Evolutionary conservation across 2,888 invertebrate genomes (phyloP).

Genomic region (Archips crataeganus): DNA sequence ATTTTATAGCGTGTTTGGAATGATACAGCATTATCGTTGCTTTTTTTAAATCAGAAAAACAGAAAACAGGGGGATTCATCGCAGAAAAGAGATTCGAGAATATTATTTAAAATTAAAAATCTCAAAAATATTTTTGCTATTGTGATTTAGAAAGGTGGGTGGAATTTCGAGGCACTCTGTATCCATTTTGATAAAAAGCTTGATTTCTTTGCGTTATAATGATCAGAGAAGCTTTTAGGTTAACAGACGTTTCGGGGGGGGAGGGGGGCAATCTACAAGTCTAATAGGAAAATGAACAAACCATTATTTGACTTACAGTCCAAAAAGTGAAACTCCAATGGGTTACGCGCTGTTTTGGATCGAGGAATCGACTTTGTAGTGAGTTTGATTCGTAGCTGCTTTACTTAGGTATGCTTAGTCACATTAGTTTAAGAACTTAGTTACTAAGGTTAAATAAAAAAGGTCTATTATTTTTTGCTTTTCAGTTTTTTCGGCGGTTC

Average conservation of each 20-base stretch:
- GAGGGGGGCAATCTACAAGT: constrained; percentile 31
- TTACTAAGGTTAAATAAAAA: too few species aligned
- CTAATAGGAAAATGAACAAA: constrained; percentile 36
- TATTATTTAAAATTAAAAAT: not conserved
- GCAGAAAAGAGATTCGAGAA: too few species aligned
- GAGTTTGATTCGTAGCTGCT: not conserved
- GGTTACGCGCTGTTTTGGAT: not conserved
- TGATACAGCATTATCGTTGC: too few species aligned
- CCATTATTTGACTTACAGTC: constrained; percentile 36
- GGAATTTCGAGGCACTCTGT: not conserved
- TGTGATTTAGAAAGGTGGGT: not conserved
- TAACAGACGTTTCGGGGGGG: constrained; percentile 5
- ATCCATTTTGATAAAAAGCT: constrained; percentile 20
- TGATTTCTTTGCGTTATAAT: constrained; percentile 19
- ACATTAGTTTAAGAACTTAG: too few species aligned
- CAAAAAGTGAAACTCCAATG: constrained; percentile 27
- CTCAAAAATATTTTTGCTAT: not conserved
- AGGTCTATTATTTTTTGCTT: too few species aligned
- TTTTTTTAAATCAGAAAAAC: too few species aligned
- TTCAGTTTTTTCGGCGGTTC: too few species aligned
- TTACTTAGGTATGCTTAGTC: too few species aligned
- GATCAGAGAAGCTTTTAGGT: constrained; percentile 21
- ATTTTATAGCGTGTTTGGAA: too few species aligned
- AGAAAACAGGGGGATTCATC: too few species aligned
- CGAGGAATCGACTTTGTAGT: not conserved